phyloP scores from a whole-genome alignment of 2,888 invertebrate species.

The Catocala fraxini region DNA sequence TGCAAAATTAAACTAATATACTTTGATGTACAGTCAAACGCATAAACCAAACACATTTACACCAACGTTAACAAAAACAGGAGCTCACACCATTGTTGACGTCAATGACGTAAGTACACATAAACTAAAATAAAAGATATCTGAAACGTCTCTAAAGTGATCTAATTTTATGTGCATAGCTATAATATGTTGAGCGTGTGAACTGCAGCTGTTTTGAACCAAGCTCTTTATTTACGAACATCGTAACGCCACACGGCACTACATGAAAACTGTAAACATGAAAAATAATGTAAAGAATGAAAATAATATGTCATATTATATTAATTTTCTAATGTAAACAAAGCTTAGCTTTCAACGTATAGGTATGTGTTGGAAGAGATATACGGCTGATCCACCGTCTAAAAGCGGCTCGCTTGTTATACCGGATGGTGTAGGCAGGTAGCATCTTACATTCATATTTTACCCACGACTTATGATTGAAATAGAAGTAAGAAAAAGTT shows the following conservation, averaged over 20 bases:
- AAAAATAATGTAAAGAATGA: slow-evolving; percentile 6
- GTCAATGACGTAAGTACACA: slow-evolving; percentile 25
- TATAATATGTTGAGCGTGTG: slow-evolving; percentile 18
- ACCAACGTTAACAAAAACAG: slow-evolving; percentile 26
- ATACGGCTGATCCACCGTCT: too few relatives aligned
- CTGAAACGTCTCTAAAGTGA: slow-evolving; percentile 37
- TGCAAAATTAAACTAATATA: too few relatives aligned
- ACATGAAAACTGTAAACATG: slow-evolving; percentile 22
- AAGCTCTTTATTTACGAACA: slow-evolving; percentile 48
- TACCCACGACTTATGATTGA: too few relatives aligned
- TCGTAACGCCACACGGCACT: slow-evolving; percentile 43
- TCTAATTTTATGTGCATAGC: slow-evolving; percentile 39
- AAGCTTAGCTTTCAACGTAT: background rate
- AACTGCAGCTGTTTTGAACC: slow-evolving; percentile 46
- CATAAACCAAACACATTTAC: background rate
- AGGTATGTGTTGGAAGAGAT: background rate
- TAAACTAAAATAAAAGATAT: slow-evolving; percentile 25
- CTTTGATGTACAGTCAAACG: background rate
- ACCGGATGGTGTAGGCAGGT: too few relatives aligned
- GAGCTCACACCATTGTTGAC: slow-evolving; percentile 28
- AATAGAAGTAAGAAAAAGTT: too few relatives aligned
- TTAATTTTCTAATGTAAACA: slow-evolving; percentile 2
- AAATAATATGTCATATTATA: slow-evolving; percentile 1
- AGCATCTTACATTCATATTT: too few relatives aligned
- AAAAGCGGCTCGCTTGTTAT: too few relatives aligned